Evolutionary conservation across 2,888 invertebrate species (phyloP).

Genomic region (Mimachlamys varia): DNA sequence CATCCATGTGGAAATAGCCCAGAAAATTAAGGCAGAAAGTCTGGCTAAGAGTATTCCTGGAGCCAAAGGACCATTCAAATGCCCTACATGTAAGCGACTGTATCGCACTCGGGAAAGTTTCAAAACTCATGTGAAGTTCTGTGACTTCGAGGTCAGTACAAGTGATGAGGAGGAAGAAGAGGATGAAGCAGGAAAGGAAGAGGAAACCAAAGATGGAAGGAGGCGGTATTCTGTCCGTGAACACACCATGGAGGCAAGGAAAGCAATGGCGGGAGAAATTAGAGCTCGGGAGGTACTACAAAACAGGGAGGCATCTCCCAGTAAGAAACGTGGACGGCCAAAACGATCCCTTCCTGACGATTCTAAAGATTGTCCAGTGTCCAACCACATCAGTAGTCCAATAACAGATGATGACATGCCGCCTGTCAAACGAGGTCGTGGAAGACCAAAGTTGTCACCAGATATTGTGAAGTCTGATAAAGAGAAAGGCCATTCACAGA

Average conservation of each 20-base stretch:
- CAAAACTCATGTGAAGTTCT: slow-evolving; percentile 77
- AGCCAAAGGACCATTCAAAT: slow-evolving; percentile 88
- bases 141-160: slow-evolving; percentile 81
- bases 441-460: slow-evolving; percentile 46
- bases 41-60: slow-evolving; percentile 77
- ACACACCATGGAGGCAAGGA: slow-evolving; percentile 58
- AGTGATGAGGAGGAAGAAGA: slow-evolving; percentile 78
- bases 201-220: slow-evolving; percentile 44
- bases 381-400: neutral
- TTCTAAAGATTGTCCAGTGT: neutral
- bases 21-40: slow-evolving; percentile 81
- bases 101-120: slow-evolving; percentile 81
- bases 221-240: slow-evolving; percentile 56
- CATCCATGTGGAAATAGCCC: slow-evolving; percentile 82
- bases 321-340: slow-evolving; percentile 44
- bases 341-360: neutral
- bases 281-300: slow-evolving; percentile 52
- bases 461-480: neutral
- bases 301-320: slow-evolving; percentile 40
- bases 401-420: slow-evolving; percentile 23
- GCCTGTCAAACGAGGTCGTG: slow-evolving; percentile 50
- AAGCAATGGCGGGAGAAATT: slow-evolving; percentile 61
- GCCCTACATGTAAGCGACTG: slow-evolving; percentile 91
- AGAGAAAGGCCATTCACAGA: neutral
- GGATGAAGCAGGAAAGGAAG: slow-evolving; percentile 50